A percentile compares a stretch with the other conserved stretches of the same genome.
These are phyloP conservation scores for Bubo scandiacus DNA, from an alignment of 2,113 vertebrate species.

Conservation along the genomic window DNA sequence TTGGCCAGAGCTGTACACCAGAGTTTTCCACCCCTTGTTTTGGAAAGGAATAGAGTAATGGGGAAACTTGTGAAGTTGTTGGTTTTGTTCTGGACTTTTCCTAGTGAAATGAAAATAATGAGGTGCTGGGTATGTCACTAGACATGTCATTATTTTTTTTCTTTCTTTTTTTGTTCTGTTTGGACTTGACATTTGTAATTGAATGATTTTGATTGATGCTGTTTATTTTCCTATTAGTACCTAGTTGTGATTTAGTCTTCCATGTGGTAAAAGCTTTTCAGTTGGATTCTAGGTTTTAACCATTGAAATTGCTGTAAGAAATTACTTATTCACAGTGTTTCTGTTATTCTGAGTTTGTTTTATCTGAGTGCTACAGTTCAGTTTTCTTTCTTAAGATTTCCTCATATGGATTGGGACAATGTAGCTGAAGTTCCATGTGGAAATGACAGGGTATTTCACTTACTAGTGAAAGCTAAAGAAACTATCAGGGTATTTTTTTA, in stretches of 20 bases:
- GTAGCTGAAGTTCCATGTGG: background rate
- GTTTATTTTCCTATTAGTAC: constrained; percentile 14
- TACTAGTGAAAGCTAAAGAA: background rate
- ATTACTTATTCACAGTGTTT: background rate
- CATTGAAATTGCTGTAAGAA: background rate
- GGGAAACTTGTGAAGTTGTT: background rate
- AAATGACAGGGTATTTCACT: background rate
- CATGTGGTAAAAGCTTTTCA: background rate
- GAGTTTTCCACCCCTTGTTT: background rate
- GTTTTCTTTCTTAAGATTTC: background rate
- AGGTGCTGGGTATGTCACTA: background rate
- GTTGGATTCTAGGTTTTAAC: background rate
- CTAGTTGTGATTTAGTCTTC: background rate
- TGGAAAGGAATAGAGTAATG: background rate
- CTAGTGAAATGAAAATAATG: background rate
- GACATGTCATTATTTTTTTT: background rate
- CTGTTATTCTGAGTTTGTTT: background rate
- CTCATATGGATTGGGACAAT: background rate
- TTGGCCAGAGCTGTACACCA: background rate
- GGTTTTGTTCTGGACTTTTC: background rate
- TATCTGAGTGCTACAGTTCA: background rate
- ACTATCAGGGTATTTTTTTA: background rate
- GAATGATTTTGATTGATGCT: background rate
- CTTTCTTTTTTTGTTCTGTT: background rate
- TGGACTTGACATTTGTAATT: background rate